These are phyloP conservation scores for Oenanthe oenanthe DNA, from an alignment of 2,113 vertebrate genomes.

Conservation along the genomic window DNA sequence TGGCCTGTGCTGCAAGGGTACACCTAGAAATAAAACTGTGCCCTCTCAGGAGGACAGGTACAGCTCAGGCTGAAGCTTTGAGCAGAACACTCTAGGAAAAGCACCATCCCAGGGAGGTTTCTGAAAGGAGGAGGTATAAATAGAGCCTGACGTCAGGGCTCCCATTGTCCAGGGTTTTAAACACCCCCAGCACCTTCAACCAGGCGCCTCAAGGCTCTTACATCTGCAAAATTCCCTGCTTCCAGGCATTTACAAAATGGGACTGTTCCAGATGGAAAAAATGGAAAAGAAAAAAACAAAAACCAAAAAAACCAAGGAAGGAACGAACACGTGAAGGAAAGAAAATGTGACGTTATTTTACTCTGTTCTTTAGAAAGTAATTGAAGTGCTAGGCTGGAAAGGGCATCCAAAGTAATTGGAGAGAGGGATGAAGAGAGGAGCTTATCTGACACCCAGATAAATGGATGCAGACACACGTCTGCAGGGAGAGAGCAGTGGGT, in stretches of 20 bases:
- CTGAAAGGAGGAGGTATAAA: conserved; percentile 60
- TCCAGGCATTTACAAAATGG: conserved; percentile 45
- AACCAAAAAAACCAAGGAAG: background rate
- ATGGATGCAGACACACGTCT: background rate
- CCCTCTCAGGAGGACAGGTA: conserved; percentile 26
- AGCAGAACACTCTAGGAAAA: conserved; percentile 50
- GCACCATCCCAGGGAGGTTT: background rate
- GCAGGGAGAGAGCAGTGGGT: fast-evolving
- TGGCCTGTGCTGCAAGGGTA: background rate
- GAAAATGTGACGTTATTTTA: conserved; percentile 9
- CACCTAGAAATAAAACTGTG: conserved; percentile 28
- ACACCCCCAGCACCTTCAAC: background rate
- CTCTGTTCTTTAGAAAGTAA: conserved; percentile 1
- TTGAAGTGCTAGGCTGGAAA: background rate
- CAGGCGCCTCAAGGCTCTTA: background rate
- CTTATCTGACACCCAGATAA: background rate
- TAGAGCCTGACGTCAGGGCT: conserved; percentile 35
- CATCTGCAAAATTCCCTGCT: background rate
- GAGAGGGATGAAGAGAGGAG: background rate
- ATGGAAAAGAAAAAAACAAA: background rate
- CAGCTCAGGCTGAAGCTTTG: conserved; percentile 1
- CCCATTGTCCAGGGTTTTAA: background rate
- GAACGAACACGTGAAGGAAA: background rate
- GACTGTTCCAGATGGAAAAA: background rate
- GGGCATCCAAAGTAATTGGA: background rate